Evolutionary conservation across 2,113 vertebrate genomes (phyloP).

Genomic region (Ameiurus melas): DNA sequence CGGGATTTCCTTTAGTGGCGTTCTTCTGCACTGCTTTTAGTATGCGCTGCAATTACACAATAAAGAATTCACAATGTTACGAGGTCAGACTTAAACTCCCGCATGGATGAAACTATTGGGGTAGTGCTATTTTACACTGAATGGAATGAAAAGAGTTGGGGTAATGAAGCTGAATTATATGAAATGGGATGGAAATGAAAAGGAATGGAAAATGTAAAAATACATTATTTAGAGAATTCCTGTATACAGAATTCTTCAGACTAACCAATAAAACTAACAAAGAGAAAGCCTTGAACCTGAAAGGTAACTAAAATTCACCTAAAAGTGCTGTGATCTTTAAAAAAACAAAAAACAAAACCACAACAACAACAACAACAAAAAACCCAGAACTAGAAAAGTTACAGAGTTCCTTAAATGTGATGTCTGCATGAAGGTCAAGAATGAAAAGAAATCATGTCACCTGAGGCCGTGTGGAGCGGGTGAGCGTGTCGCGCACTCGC

Average conservation of each 20-base stretch:
- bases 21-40: conserved; percentile 74
- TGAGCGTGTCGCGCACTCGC: conserved; percentile 42
- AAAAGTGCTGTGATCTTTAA: neutral
- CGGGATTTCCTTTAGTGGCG: conserved; percentile 69
- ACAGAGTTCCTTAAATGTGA: neutral
- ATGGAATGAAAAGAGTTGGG: neutral
- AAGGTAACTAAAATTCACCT: neutral
- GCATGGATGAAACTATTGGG: neutral
- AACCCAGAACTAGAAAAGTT: neutral
- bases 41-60: conserved; percentile 62
- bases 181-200: neutral
- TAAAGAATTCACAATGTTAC: neutral
- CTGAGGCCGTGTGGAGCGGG: conserved; percentile 54
- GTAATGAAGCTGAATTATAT: too few relatives aligned
- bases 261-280: neutral
- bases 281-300: neutral
- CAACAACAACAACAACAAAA: too few relatives aligned
- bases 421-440: neutral
- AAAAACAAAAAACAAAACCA: too few relatives aligned
- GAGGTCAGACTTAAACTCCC: neutral
- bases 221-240: neutral
- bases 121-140: neutral
- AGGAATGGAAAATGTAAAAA: neutral
- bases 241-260: neutral
- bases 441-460: conserved; percentile 23